phyloP scores from a whole-genome alignment of 2,113 vertebrate genomes.

The Camelus dromedarius region DNA sequence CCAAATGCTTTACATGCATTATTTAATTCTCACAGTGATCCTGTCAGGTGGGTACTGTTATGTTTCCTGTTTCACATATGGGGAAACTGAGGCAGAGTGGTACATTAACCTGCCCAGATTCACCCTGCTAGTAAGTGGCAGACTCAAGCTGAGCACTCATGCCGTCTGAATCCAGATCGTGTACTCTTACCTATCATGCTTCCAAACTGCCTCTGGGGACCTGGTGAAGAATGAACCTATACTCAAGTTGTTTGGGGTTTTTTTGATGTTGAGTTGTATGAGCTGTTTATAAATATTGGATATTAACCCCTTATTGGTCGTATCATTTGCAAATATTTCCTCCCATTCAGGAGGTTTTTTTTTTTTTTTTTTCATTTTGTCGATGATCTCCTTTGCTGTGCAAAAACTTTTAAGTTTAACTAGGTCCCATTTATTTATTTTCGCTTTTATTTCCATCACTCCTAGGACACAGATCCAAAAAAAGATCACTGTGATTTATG shows the following conservation, averaged over 20 bases:
- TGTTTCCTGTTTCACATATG: neutral
- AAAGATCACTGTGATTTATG: neutral
- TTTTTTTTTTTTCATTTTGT: neutral
- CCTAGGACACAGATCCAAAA: neutral
- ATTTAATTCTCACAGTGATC: neutral
- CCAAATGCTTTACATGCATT: neutral
- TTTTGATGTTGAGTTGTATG: neutral
- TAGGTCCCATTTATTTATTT: neutral
- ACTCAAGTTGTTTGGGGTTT: neutral
- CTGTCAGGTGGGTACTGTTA: neutral
- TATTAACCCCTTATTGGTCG: neutral
- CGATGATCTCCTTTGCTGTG: neutral
- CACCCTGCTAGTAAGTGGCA: neutral
- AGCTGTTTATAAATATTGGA: neutral
- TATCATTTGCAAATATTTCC: neutral
- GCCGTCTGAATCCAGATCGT: neutral
- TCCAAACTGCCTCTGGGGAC: neutral
- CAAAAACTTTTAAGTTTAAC: neutral
- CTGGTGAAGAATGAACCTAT: neutral
- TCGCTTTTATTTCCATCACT: neutral
- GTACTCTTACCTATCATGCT: neutral
- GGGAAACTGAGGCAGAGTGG: neutral
- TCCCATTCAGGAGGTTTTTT: neutral
- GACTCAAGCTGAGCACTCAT: neutral
- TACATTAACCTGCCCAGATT: neutral